phyloP scores from a whole-genome alignment of 2,888 invertebrate genomes.

The Yponomeuta sedellus region DNA sequence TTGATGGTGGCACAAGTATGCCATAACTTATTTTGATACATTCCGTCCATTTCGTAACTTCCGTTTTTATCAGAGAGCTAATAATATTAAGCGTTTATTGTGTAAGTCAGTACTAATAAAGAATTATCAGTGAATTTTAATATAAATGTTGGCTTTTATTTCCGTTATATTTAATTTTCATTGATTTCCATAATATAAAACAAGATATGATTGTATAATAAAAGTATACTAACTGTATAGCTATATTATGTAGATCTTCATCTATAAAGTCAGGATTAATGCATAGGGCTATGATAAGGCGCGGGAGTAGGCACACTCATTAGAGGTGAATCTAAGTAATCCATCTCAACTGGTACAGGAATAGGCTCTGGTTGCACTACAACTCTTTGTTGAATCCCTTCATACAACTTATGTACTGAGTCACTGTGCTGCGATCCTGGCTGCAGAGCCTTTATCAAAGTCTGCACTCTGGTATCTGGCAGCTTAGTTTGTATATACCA shows the following conservation, averaged over 20 bases:
- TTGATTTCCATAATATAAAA: neutral
- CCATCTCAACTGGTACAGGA: conserved; percentile 79
- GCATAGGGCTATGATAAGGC: conserved; percentile 71
- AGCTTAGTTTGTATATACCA: conserved; percentile 94
- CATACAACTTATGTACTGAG: conserved; percentile 87
- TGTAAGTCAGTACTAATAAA: conserved; percentile 15
- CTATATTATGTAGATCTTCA: conserved; percentile 21
- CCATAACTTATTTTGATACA: neutral
- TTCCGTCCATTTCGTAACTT: conserved; percentile 12
- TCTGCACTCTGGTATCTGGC: conserved; percentile 85
- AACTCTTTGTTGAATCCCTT: conserved; percentile 86
- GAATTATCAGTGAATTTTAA: conserved; percentile 13
- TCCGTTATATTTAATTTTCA: too few species aligned
- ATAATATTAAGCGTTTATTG: conserved; percentile 9
- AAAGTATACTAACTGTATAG: neutral
- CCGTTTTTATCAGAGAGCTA: neutral
- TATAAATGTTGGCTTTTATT: conserved; percentile 2
- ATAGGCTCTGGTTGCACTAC: conserved; percentile 81
- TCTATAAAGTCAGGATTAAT: conserved; percentile 20
- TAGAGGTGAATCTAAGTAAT: conserved; percentile 87
- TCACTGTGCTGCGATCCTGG: conserved; percentile 88
- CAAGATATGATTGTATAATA: neutral
- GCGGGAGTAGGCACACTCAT: conserved; percentile 91
- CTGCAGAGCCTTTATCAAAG: conserved; percentile 87
- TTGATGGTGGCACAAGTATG: neutral